phyloP scores from a whole-genome alignment of 1,140 invertebrate species.

The Radopholus similis region DNA sequence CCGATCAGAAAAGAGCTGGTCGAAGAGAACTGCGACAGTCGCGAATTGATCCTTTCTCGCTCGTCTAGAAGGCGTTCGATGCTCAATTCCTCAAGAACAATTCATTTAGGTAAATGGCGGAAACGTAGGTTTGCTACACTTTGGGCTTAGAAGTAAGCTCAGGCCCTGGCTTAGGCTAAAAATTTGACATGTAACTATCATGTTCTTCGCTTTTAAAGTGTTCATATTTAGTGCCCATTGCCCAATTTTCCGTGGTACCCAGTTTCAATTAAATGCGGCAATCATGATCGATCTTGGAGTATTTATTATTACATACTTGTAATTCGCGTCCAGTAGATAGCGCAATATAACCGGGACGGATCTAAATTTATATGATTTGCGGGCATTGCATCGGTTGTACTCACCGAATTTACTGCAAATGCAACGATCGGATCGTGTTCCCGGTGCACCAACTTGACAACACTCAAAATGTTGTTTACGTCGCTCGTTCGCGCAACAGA shows the following conservation, averaged over 20 bases:
- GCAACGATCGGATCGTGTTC: slow-evolving; percentile 96
- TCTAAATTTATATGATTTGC: slow-evolving; percentile 63
- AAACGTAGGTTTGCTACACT: too few species aligned
- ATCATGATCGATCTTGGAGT: too few species aligned
- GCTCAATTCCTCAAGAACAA: slow-evolving; percentile 97
- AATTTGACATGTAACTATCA: too few species aligned
- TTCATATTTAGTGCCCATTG: too few species aligned
- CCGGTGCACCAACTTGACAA: slow-evolving; percentile 90
- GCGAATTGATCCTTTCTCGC: slow-evolving; percentile 24
- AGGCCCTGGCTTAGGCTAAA: too few species aligned
- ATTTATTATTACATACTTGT: slow-evolving; percentile 57
- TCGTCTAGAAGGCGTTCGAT: slow-evolving; percentile 72
- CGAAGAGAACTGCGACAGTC: not conserved
- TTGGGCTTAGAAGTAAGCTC: too few species aligned
- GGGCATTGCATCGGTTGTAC: slow-evolving; percentile 57
- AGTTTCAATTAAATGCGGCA: too few species aligned
- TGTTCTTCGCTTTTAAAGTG: too few species aligned
- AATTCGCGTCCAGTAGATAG: slow-evolving; percentile 90
- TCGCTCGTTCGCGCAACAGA: slow-evolving; percentile 25
- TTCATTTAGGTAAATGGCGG: too few species aligned
- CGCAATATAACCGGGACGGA: slow-evolving; percentile 76
- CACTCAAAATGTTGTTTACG: slow-evolving; percentile 43
- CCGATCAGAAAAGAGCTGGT: slow-evolving; percentile 36
- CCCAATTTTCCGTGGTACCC: too few species aligned
- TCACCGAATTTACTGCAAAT: slow-evolving; percentile 82